These are phyloP conservation scores for Stegophylla sp. DNA, from an alignment of 2,888 invertebrate genomes.

Conservation along the genomic window DNA sequence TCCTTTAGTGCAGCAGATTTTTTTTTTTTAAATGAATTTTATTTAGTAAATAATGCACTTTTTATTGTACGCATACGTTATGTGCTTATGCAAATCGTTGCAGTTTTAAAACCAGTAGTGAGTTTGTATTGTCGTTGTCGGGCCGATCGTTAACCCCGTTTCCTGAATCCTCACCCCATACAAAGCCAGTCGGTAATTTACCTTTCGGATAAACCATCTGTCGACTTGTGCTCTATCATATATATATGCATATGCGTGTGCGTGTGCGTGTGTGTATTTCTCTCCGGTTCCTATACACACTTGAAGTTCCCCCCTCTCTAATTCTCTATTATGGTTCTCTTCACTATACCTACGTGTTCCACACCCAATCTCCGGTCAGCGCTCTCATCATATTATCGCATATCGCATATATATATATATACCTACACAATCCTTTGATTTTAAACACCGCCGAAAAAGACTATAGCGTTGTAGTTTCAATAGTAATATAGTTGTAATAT, in stretches of 20 bases:
- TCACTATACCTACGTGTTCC: background rate
- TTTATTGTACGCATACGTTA: background rate
- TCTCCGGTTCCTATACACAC: slow-evolving; percentile 12
- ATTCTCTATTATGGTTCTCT: slow-evolving; percentile 12
- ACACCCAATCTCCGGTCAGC: slow-evolving; percentile 4
- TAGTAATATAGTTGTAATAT: no score
- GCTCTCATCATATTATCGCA: slow-evolving; percentile 28
- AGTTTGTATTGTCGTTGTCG: slow-evolving; percentile 53
- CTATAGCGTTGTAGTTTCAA: no score
- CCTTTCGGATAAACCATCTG: slow-evolving; percentile 59
- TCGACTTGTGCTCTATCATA: slow-evolving; percentile 48
- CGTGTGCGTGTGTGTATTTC: background rate
- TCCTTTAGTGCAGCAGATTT: background rate
- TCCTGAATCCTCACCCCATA: slow-evolving; percentile 43
- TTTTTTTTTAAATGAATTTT: background rate
- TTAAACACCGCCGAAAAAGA: slow-evolving; percentile 25
- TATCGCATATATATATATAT: background rate
- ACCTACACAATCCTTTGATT: slow-evolving; percentile 34
- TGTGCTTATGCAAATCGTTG: slow-evolving; percentile 24
- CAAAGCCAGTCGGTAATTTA: slow-evolving; percentile 53
- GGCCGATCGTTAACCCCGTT: slow-evolving; percentile 57
- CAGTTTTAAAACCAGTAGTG: slow-evolving; percentile 31
- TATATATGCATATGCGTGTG: background rate
- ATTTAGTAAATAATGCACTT: background rate
- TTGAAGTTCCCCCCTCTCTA: slow-evolving; percentile 19